Base-by-base conservation (phyloP, 2,113 vertebrate species). In the Apodemus sylvaticus region DNA sequence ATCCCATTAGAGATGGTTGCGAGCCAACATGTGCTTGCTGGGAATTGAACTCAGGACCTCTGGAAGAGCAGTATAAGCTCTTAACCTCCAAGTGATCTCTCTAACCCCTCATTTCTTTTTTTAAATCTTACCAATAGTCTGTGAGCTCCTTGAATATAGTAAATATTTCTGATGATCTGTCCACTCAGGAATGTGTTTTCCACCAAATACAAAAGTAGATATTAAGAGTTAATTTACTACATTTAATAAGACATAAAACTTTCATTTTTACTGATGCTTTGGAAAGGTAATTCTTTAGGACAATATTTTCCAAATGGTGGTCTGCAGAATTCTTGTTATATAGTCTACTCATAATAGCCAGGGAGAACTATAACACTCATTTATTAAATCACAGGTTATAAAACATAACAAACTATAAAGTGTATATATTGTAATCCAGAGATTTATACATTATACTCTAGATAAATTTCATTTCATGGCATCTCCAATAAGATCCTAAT, bases 151-250 rank as follows among this genome's bases (percentile, higher is more conserved):
- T 91, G 45, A 85, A 24, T 58, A 20, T 16, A 86, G 64, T 36
- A 4, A 7, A n/a, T 93, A 94, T 93, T 92, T 96, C n/a, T 93
- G 29, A 94, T 86, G 51, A 22, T 86, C 29, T 85, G 42, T 83
- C 20, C 36, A 17, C 70, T 31, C 20, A 79, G 24, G 26, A 87
- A 85, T 20, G 77, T 77, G 19, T 71, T 86, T 58, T n/a, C n/a
- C 11, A 79, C 74, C 48, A 88, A 94, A 93, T 93, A 76, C 48
- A 20, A 94, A 93, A 89, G 39, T 82, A 7, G 86, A 53, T 86
- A 2, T 31, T 95, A 82, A 85, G 29, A 86, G 7, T 81, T 62
- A 94, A 42, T 78, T 39, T 31, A 51, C 82, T 92, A 48, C 9
- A 94, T 95, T 88, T 26, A 2, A 24, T 16, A 8, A 91, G 48